Percentiles rank a stretch among this genome's conserved stretches.
Conservation (phyloP, 2,888 invertebrate species). For the Nudaria mundana region DNA sequence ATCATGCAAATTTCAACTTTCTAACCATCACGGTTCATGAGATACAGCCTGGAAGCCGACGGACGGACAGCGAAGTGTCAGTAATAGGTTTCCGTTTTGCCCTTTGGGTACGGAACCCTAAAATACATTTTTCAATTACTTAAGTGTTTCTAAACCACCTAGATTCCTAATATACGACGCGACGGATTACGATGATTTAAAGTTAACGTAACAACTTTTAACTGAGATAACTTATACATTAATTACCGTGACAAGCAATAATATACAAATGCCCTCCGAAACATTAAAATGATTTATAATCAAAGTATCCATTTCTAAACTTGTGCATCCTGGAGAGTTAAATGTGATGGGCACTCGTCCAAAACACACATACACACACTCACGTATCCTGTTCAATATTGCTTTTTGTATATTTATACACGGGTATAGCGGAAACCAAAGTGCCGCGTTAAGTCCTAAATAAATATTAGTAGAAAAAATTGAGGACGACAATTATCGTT, state of each 20-base stretch:
- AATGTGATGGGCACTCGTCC: slow-evolving; percentile 24
- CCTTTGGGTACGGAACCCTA: too few relatives aligned
- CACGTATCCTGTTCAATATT: slow-evolving; percentile 26
- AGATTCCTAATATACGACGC: not conserved
- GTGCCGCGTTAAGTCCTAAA: slow-evolving; percentile 21
- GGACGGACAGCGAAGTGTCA: too few relatives aligned
- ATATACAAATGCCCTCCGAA: slow-evolving; percentile 10
- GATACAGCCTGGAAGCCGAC: too few relatives aligned
- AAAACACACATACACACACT: slow-evolving; percentile 14
- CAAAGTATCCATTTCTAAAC: slow-evolving; percentile 18
- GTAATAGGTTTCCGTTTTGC: too few relatives aligned
- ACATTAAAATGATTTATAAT: slow-evolving; percentile 31
- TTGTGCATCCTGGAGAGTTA: slow-evolving; percentile 18
- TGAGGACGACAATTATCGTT: not conserved
- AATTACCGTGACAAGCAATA: slow-evolving; percentile 1
- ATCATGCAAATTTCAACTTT: too few relatives aligned
- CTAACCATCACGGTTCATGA: too few relatives aligned
- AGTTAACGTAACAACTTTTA: not conserved
- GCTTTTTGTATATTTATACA: slow-evolving; percentile 27
- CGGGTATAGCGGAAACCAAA: slow-evolving; percentile 23
- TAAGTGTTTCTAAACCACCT: too few relatives aligned
- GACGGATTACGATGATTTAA: not conserved
- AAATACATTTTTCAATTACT: too few relatives aligned
- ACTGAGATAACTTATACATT: not conserved
- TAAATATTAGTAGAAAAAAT: slow-evolving; percentile 12